A percentile compares a stretch with the other conserved stretches of the same genome.
Conservation (phyloP, 64 coral and sea anemone species). For the Acropora tenuis region DNA sequence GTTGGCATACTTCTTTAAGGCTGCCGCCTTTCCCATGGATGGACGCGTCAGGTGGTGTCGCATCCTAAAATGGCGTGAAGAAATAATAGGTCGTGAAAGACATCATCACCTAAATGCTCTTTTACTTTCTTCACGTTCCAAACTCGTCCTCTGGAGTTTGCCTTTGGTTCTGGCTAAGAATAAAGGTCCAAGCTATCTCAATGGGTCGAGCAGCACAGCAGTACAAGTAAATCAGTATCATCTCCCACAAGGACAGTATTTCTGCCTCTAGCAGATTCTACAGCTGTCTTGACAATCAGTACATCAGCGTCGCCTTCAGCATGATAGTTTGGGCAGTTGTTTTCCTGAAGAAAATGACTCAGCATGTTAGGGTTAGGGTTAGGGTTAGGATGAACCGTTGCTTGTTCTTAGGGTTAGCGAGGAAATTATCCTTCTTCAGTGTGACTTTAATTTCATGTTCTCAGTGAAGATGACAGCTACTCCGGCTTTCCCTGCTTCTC, state of each 20-base stretch:
- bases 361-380: no score
- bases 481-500: not conserved
- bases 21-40: constrained; percentile 20
- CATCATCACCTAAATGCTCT: constrained; percentile 18
- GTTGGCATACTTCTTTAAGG: constrained; percentile 22
- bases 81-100: constrained; percentile 13
- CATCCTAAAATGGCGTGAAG: constrained; percentile 32
- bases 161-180: not conserved
- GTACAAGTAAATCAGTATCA: not conserved
- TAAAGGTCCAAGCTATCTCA: not conserved
- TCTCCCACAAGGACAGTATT: constrained; percentile 19
- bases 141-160: no score
- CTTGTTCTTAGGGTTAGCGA: not conserved
- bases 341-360: no score
- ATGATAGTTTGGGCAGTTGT: not conserved
- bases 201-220: not conserved
- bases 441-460: no score
- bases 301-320: not conserved
- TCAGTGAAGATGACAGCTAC: no score
- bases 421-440: constrained; percentile 19
- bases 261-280: not conserved
- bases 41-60: constrained; percentile 16
- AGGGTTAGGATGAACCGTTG: no score
- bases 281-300: not conserved
- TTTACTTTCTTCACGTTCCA: constrained; percentile 39